Percentiles rank a stretch among this genome's conserved stretches.
Evolutionary conservation across 1,140 invertebrate species (phyloP).

Genomic region (Riptortus pedestris): DNA sequence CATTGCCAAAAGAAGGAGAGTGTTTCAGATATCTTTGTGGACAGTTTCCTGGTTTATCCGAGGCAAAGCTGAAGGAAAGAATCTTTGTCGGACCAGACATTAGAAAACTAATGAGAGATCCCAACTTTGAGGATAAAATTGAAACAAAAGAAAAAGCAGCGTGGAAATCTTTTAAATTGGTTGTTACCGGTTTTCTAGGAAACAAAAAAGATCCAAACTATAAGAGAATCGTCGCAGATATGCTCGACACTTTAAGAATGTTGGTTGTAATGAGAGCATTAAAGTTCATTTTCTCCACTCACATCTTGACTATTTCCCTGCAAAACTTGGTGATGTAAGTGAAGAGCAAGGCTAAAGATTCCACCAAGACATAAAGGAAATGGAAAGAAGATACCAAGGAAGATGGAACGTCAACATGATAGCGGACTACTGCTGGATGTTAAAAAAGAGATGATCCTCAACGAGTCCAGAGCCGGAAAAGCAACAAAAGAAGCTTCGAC

Average conservation of each 20-base stretch:
- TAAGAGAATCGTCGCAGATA: slow-evolving; percentile 11
- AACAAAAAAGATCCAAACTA: slow-evolving; percentile 8
- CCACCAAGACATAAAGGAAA: slow-evolving; percentile 36
- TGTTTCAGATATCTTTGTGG: slow-evolving; percentile 34
- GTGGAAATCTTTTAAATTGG: slow-evolving; percentile 24
- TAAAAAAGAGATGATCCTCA: too few species aligned
- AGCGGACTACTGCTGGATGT: too few species aligned
- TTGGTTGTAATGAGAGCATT: slow-evolving; percentile 34
- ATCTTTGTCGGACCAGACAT: slow-evolving; percentile 35
- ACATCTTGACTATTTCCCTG: slow-evolving; percentile 37
- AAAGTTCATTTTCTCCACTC: slow-evolving; percentile 38
- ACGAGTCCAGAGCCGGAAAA: too few species aligned
- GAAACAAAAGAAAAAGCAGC: slow-evolving; percentile 28
- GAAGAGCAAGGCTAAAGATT: slow-evolving; percentile 37
- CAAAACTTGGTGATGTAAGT: slow-evolving; percentile 35
- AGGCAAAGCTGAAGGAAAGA: slow-evolving; percentile 22
- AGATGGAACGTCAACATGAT: slow-evolving; percentile 33
- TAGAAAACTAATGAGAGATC: slow-evolving; percentile 31
- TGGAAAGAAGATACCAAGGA: slow-evolving; percentile 35
- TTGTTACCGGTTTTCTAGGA: not conserved
- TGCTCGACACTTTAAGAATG: slow-evolving; percentile 32
- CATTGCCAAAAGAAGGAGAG: slow-evolving; percentile 33
- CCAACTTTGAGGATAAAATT: slow-evolving; percentile 5
- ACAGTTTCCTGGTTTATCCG: slow-evolving; percentile 34
- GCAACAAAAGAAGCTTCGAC: too few species aligned